Evolutionary conservation across 2,888 invertebrate species (phyloP), one percentile per base, ranked within the genome.

Genomic region (Incurvaria masculella): DNA sequence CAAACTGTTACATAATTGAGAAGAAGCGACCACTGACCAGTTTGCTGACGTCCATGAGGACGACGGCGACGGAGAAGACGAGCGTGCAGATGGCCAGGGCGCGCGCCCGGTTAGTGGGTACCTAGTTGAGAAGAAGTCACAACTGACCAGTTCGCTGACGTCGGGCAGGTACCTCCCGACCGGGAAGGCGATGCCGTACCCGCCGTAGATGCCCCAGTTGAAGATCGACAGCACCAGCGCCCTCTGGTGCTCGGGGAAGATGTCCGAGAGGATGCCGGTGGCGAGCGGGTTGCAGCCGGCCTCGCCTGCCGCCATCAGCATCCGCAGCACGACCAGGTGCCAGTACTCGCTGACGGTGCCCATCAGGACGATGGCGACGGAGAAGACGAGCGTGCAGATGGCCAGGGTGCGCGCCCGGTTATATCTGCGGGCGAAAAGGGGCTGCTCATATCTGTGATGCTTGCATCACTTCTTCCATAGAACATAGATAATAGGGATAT

Each of bases 161-260:
- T 81, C 74, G 1, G 93, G 91, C 14, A 93, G 81, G 59, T 94
- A 94, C 56, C 94, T 84, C 0, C 95, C 95, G 4, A 95, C 88
- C 0, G 95, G 94, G 64, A 94, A 95, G 0, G 94, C 92, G 54
- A 95, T 87, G 42, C 94, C 94, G 59, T 94, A 95, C 2, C 95
- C 95, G 26, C 94, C 92, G 62, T 95, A 96, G 56, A 95, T 94
- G 11, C 96, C 95, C 94, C 94, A 95, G 69, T 95, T 95, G 79
- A 95, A 95, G 52, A 96, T 86, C 1, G 94, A 93, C 81, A 95
- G 87, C 14, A 94, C 95, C 40, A 94, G 69, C 1, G 92, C 95
- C 49, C 95, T 82, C 61, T 92, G 89, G 52, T 85, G 81, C 63
- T 90, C 90, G 0, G 87, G 85, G 63, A 91, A 91, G 59, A 91